Percentiles rank a stretch among this genome's conserved stretches.
Conservation (phyloP, 2,797 vertebrate species). For the Phataginus tricuspis region DNA sequence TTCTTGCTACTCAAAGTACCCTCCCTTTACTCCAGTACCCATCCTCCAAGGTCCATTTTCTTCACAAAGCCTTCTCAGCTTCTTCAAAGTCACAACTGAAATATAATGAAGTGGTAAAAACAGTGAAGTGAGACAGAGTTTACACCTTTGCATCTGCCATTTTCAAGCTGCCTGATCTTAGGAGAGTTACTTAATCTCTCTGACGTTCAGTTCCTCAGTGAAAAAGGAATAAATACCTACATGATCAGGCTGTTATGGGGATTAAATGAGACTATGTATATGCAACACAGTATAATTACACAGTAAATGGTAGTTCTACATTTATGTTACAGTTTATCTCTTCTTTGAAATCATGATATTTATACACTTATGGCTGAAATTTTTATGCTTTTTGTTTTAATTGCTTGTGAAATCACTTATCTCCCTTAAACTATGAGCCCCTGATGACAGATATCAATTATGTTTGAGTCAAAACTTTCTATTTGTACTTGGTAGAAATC, state of each 20-base stretch:
- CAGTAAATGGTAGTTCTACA: neutral
- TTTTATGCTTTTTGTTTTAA: neutral
- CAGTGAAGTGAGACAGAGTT: neutral
- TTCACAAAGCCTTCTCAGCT: neutral
- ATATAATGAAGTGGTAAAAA: neutral
- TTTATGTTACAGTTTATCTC: constrained; percentile 9
- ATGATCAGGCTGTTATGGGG: neutral
- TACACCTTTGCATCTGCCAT: neutral
- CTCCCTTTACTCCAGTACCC: neutral
- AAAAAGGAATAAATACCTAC: neutral
- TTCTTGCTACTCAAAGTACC: neutral
- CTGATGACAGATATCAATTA: neutral
- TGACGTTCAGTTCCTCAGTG: neutral
- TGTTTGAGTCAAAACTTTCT: neutral
- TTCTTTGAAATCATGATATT: neutral
- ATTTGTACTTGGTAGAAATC: neutral
- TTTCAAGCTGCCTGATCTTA: neutral
- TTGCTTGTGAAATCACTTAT: constrained; percentile 4
- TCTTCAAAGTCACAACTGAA: neutral
- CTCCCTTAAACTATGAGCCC: neutral
- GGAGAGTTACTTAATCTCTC: neutral
- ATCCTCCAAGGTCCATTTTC: neutral
- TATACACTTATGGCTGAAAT: neutral
- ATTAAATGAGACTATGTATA: neutral
- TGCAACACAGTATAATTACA: neutral